Evolutionary conservation across 2,113 vertebrate species (phyloP).

Genomic region (Cheirogaleus medius): DNA sequence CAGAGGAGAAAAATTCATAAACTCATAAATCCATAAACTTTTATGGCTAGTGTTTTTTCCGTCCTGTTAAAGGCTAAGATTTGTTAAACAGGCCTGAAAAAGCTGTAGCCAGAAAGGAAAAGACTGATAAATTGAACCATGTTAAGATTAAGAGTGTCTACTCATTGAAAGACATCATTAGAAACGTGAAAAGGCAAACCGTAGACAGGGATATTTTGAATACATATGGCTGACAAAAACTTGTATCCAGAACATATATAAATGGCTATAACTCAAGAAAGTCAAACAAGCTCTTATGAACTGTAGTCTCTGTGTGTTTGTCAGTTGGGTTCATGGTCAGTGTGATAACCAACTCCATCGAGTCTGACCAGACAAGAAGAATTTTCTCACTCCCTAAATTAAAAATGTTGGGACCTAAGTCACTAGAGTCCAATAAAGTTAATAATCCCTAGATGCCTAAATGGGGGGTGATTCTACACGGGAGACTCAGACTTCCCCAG

Average conservation of each 20-base stretch:
- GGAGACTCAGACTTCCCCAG: not conserved
- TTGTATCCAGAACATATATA: not conserved
- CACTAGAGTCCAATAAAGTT: not conserved
- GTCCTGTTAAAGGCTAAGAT: not conserved
- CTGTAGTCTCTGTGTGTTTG: not conserved
- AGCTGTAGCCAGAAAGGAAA: not conserved
- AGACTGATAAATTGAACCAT: not conserved
- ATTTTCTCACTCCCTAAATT: not conserved
- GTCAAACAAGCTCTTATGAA: not conserved
- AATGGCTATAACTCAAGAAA: not conserved
- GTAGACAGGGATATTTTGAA: not conserved
- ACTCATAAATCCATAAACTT: not conserved
- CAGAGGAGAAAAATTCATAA: not conserved
- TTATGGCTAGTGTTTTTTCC: not conserved
- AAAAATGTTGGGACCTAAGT: not conserved
- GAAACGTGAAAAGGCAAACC: not conserved
- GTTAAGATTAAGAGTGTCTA: not conserved
- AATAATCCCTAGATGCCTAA: not conserved
- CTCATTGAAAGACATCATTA: not conserved
- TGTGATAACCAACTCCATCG: not conserved
- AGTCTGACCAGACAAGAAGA: not conserved
- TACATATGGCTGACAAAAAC: not conserved
- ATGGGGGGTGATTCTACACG: not conserved
- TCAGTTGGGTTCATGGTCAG: not conserved
- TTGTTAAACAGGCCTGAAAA: not conserved